Evolutionary conservation across 2,888 invertebrate genomes (phyloP).

Genomic region (Rhabditoides inermis): DNA sequence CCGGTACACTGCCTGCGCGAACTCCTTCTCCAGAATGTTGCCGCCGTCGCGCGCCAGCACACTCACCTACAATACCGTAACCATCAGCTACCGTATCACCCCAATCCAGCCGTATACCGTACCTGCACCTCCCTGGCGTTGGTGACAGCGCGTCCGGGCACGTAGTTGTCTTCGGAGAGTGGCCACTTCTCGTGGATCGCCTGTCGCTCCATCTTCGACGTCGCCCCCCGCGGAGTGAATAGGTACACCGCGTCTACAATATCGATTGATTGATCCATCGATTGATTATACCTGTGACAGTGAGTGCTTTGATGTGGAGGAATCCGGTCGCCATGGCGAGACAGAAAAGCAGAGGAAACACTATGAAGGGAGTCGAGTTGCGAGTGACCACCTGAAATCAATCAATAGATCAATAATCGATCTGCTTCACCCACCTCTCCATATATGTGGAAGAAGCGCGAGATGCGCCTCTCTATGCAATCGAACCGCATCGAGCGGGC

Average conservation of each 20-base stretch:
- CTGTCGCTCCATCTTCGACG: slow-evolving; percentile 43
- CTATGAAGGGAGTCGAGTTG: slow-evolving; percentile 46
- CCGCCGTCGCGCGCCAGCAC: slow-evolving; percentile 71
- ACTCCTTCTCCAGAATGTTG: slow-evolving; percentile 68
- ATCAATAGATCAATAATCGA: background rate
- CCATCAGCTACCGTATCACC: background rate
- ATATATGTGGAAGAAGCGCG: slow-evolving; percentile 40
- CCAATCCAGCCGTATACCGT: too few relatives aligned
- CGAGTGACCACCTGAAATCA: slow-evolving; percentile 24
- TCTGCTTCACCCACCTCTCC: too few relatives aligned
- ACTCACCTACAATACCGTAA: slow-evolving; percentile 59
- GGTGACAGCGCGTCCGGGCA: slow-evolving; percentile 52
- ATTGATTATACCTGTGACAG: background rate
- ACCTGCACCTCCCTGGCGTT: slow-evolving; percentile 50
- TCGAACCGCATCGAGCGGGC: slow-evolving; percentile 18
- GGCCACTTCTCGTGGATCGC: slow-evolving; percentile 52
- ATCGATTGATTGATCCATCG: too few relatives aligned
- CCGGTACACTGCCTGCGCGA: slow-evolving; percentile 41
- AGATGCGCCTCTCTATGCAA: slow-evolving; percentile 45
- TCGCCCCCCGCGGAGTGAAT: slow-evolving; percentile 47
- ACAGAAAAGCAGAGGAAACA: slow-evolving; percentile 47
- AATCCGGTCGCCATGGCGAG: slow-evolving; percentile 33
- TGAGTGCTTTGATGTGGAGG: slow-evolving; percentile 13
- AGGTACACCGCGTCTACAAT: slow-evolving; percentile 50
- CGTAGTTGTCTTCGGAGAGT: slow-evolving; percentile 46